Base-by-base conservation (phyloP, 2,113 vertebrate genomes). In the Caracal caracal region DNA sequence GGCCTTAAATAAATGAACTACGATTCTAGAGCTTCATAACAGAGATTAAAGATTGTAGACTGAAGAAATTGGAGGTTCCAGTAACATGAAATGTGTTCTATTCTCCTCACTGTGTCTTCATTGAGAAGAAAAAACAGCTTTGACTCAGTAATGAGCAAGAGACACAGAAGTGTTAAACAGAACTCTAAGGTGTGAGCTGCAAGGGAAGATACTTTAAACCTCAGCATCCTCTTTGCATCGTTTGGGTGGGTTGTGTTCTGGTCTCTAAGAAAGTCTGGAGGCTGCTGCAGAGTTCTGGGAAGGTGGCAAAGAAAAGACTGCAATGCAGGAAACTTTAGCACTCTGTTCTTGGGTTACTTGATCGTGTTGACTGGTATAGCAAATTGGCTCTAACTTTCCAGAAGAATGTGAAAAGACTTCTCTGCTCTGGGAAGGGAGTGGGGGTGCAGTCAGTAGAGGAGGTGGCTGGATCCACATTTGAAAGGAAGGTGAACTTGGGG, bases 141-240 rank as follows among this genome's bases (percentile, higher is more conserved):
- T 95, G 84, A 84, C 75, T 65, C 65, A 87, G 87, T 26, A 65
- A 53, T 92, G 90, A 76, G 92, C 92, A 96, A 83, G 68, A 96
- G 93, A 87, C 56, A 22, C 30, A 13, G 68, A 93, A 82, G 98
- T 96, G 98, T 97, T 88, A 98, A 98, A 98, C 98, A 97, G 98
- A 97, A 96, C 81, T 94, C 90, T 85, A 1, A 97, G 53, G 90
- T 92, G 92, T 97, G 94, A 96, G 80, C 61, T 96, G 3, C 26
- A 53, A 43, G 15, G 37, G 51, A 49, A 84, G 76, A 7, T 49
- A 6, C 53, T 35, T 93, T 26, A 97, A 86, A 92, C 96, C 95
- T 97, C 96, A 97, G 95, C 95, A 95, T 97, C 96, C 96, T 97
- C 82, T 96, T 89, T 92, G 37, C 92, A 94, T 95, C 84, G n/a